A percentile compares a stretch with the other conserved stretches of the same genome.
Conservation (phyloP, 1,140 invertebrate species). For the Cydia splendana region DNA sequence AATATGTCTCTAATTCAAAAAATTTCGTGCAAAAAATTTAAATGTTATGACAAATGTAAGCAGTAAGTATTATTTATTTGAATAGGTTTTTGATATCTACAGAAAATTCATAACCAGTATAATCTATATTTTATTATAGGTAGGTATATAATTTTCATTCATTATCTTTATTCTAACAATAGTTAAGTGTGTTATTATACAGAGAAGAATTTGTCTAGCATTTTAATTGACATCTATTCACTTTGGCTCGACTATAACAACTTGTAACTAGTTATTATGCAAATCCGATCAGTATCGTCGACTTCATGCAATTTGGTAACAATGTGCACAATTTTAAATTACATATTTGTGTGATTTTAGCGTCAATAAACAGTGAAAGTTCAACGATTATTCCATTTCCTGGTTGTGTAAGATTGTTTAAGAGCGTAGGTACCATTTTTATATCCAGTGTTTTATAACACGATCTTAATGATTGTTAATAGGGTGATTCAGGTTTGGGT, state of each 20-base stretch:
- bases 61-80: no score
- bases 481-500: neutral
- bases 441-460: neutral
- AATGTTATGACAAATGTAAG: no score
- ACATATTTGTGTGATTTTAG: slow-evolving; percentile 11
- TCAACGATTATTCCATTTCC: slow-evolving; percentile 8
- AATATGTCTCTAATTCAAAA: no score
- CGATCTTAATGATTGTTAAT: neutral
- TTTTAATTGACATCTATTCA: neutral
- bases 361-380: slow-evolving; percentile 10
- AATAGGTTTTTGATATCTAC: no score
- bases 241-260: neutral
- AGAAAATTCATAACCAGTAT: no score
- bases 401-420: neutral
- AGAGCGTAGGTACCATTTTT: neutral
- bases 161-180: no score
- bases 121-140: no score
- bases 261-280: slow-evolving; percentile 20
- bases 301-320: slow-evolving; percentile 6
- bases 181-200: no score
- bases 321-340: slow-evolving; percentile 1
- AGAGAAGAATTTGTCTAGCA: neutral
- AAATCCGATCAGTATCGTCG: neutral
- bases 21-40: no score
- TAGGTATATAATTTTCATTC: no score